Base-by-base conservation (phyloP, 2,888 invertebrate genomes). In the Dicroscelio sp. region DNA sequence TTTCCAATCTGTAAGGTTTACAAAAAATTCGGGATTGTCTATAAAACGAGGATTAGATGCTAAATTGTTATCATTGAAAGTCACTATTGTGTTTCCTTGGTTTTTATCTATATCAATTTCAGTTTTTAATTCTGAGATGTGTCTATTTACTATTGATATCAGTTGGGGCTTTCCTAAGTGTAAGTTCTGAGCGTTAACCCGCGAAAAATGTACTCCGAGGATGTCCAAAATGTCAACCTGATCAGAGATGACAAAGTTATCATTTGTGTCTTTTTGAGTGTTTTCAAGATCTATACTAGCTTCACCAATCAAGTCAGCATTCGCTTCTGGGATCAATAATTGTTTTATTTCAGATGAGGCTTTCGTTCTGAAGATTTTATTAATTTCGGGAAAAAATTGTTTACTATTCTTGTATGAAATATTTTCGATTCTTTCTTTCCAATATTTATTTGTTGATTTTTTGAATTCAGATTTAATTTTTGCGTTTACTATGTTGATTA, bases 301-400 rank as follows among this genome's bases (percentile, higher is more conserved):
- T 14, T 27, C 6, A 17, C 25, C 48, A 14, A 48, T n/a, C n/a
- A n/a, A n/a, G n/a, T n/a, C n/a, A n/a, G n/a, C n/a, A n/a, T n/a
- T n/a, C n/a, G n/a, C n/a, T n/a, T 48, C 48, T 4, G 48, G 48
- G 48, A 48, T 48, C 8, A 48, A 20, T 6, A 48, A 48, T 48
- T 6, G 14, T 2, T 4, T 20, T 10, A 76, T 60, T 33, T 43
- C 25, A 0, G 63, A 27, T 6, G 33, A 31, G 0, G 8, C 76
- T 48, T 88, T 83, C 6, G 35, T 38, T 23, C 69, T 27, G 27
- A 92, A 89, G 0, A 92, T 73, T 27, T 27, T 52, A 43, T 88
- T 88, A 10, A 88, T 48, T 60, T 76, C 65, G 1, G 88, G 83
- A 30, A 88, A 88, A 8, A 88, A 55, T 30, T 55, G 20, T 69